phyloP scores from a whole-genome alignment of 2,888 invertebrate species.

The Mallateleia sp. region DNA sequence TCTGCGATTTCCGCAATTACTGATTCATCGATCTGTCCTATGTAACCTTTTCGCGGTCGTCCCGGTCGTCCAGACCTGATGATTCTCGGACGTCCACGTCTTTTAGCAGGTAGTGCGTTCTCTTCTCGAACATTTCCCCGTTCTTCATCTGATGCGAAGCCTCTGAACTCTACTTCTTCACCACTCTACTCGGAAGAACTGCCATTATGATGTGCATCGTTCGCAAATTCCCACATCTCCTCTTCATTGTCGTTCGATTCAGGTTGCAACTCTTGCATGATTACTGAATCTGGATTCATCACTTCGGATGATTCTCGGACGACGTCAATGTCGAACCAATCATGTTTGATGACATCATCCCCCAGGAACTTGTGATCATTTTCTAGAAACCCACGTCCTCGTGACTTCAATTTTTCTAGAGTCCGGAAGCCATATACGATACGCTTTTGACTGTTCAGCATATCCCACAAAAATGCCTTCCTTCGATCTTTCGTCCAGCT shows the following conservation, averaged over 20 bases:
- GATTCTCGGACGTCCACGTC: background rate
- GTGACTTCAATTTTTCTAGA: background rate
- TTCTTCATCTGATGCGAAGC: background rate
- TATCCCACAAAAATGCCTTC: constrained; percentile 22
- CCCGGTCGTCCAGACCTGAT: background rate
- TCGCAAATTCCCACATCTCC: background rate
- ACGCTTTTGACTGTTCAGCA: constrained; percentile 8
- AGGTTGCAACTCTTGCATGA: background rate
- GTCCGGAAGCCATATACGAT: constrained; percentile 13
- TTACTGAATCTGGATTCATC: background rate
- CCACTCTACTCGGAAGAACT: background rate
- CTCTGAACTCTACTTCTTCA: background rate
- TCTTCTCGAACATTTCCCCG: background rate
- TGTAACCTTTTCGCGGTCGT: constrained; percentile 5
- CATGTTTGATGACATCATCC: background rate
- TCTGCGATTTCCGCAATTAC: constrained; percentile 3
- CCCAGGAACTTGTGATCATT: background rate
- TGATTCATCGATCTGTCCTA: background rate
- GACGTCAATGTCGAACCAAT: background rate
- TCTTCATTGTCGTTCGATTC: background rate
- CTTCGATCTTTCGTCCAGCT: background rate
- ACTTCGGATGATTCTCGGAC: background rate
- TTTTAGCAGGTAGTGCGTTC: background rate
- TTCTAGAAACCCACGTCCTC: too few species aligned
- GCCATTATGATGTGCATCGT: background rate